phyloP scores from a whole-genome alignment of 2,888 invertebrate species.

The Zonitis immaculata region DNA sequence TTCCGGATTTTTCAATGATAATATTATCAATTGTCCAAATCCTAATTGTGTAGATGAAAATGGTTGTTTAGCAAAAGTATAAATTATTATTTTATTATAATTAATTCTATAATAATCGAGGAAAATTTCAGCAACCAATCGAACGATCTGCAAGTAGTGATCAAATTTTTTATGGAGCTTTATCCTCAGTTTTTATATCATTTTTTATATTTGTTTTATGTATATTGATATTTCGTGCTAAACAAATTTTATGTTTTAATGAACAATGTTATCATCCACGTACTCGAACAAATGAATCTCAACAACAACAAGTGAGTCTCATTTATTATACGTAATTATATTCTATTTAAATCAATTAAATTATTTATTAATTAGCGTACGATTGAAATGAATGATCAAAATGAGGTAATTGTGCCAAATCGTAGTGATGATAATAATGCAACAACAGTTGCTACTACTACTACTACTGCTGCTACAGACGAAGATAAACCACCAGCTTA shows the following conservation, averaged over 20 bases:
- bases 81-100: slow-evolving; percentile 3
- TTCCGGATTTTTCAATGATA: slow-evolving; percentile 48
- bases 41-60: slow-evolving; percentile 49
- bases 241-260: slow-evolving; percentile 8
- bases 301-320: not conserved
- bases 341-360: not conserved
- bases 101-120: not conserved
- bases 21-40: slow-evolving; percentile 49
- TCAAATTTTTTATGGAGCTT: not conserved
- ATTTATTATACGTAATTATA: no score
- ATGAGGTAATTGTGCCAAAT: slow-evolving; percentile 10
- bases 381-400: slow-evolving; percentile 35
- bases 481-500: slow-evolving; percentile 55
- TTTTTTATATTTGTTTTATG: slow-evolving; percentile 3
- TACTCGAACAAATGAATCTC: not conserved
- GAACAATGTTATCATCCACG: not conserved
- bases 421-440: not conserved
- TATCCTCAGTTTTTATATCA: slow-evolving; percentile 3
- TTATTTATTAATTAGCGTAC: slow-evolving; percentile 18
- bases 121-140: not conserved
- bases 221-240: not conserved
- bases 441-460: slow-evolving; percentile 35
- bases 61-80: slow-evolving; percentile 36
- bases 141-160: not conserved
- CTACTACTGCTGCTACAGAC: slow-evolving; percentile 38